Percentiles rank a stretch among this genome's conserved stretches.
phyloP scores from a whole-genome alignment of 2,113 vertebrate species.

The Rhinoderma darwinii region DNA sequence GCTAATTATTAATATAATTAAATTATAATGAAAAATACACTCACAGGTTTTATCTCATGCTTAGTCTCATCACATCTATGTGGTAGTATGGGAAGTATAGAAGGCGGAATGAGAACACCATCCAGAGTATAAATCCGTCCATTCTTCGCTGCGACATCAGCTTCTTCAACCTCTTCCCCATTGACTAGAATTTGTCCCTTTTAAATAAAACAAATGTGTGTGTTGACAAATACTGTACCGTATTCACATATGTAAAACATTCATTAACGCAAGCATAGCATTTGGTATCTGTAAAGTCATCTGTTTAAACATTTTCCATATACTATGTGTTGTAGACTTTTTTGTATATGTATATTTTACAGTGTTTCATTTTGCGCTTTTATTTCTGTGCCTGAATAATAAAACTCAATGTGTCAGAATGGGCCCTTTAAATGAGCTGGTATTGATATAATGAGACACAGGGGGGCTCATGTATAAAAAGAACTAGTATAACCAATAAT shows the following conservation, averaged over 20 bases:
- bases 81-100: slow-evolving; percentile 87
- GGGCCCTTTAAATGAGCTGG: too few relatives aligned
- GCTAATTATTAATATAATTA: not conserved
- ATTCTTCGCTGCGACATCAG: slow-evolving; percentile 83
- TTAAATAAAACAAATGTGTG: not conserved
- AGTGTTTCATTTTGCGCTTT: too few relatives aligned
- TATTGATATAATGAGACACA: too few relatives aligned
- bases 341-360: too few relatives aligned
- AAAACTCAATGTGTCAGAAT: too few relatives aligned
- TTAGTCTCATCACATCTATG: slow-evolving; percentile 80
- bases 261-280: not conserved
- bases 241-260: not conserved
- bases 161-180: slow-evolving; percentile 77
- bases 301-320: not conserved
- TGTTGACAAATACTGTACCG: not conserved
- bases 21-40: slow-evolving; percentile 25
- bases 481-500: too few relatives aligned
- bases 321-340: too few relatives aligned
- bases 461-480: too few relatives aligned
- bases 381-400: too few relatives aligned
- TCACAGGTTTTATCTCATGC: slow-evolving; percentile 74
- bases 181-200: slow-evolving; percentile 86
- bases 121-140: slow-evolving; percentile 84
- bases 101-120: slow-evolving; percentile 82
- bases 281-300: not conserved